Evolutionary conservation across 1,140 invertebrate genomes (phyloP).

Genomic region (Zophobas atratus): DNA sequence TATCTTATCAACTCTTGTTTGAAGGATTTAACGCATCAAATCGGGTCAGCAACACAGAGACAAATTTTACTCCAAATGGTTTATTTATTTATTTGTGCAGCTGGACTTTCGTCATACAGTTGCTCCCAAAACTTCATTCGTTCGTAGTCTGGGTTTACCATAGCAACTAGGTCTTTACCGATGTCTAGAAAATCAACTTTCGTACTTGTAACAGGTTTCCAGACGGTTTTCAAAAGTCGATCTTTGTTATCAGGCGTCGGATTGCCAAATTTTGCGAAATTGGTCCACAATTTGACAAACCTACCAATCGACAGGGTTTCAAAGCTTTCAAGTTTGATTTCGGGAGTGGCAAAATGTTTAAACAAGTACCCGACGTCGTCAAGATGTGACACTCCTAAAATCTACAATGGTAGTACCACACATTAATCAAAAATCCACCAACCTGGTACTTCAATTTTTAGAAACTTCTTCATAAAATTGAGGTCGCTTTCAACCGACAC

Average conservation of each 20-base stretch:
- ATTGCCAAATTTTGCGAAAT: slow-evolving; percentile 54
- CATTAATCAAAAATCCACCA: background rate
- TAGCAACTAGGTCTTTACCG: background rate
- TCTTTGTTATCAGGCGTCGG: slow-evolving; percentile 36
- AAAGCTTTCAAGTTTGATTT: background rate
- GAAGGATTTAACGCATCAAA: too few relatives aligned
- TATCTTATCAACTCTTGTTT: too few relatives aligned
- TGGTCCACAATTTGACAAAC: slow-evolving; percentile 48
- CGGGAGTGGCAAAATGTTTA: background rate
- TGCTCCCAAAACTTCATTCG: slow-evolving; percentile 11
- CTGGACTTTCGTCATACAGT: background rate
- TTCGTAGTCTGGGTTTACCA: background rate
- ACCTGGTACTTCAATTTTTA: background rate
- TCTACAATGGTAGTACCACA: slow-evolving; percentile 7
- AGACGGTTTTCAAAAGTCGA: slow-evolving; percentile 25
- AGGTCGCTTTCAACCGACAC: background rate
- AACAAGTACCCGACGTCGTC: slow-evolving; percentile 51
- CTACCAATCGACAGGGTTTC: slow-evolving; percentile 7
- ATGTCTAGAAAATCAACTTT: slow-evolving; percentile 10
- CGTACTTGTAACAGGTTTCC: slow-evolving; percentile 1
- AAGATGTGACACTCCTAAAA: slow-evolving; percentile 47
- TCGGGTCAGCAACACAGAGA: too few relatives aligned
- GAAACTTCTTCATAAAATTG: background rate
- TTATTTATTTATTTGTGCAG: background rate
- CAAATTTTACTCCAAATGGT: too few relatives aligned